Evolutionary conservation across 2,113 vertebrate species (phyloP).

Genomic region (Chloroceryle aenea): DNA sequence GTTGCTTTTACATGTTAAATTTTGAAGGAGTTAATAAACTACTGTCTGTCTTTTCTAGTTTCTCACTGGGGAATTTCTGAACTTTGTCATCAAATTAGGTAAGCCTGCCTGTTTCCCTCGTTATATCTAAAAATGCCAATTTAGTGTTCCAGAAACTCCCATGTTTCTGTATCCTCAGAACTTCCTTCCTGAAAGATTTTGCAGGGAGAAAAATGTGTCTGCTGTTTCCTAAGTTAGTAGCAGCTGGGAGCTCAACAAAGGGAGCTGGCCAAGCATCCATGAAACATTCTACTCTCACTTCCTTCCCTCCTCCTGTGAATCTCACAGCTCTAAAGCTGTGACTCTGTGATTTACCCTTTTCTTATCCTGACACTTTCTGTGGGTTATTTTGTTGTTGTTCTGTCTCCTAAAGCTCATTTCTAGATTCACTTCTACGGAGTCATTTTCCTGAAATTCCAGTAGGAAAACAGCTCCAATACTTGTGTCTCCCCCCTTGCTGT

Average conservation of each 20-base stretch:
- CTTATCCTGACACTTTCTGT: neutral
- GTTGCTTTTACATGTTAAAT: neutral
- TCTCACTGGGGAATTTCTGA: conserved; percentile 77
- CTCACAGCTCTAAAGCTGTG: neutral
- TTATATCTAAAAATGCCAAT: neutral
- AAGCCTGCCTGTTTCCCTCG: conserved; percentile 25
- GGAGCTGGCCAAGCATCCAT: neutral
- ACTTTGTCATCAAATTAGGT: conserved; percentile 77
- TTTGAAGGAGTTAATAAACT: neutral
- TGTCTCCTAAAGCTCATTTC: neutral
- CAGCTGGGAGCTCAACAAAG: neutral
- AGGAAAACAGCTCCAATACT: neutral
- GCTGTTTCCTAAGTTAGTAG: neutral
- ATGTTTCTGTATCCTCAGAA: neutral
- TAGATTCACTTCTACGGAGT: neutral
- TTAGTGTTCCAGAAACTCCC: neutral
- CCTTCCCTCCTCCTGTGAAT: neutral
- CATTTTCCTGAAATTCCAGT: neutral
- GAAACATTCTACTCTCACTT: neutral
- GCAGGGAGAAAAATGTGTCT: neutral
- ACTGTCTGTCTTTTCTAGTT: conserved; percentile 70
- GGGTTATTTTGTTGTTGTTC: neutral
- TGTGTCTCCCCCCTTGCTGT: neutral
- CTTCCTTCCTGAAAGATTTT: conserved; percentile 27
- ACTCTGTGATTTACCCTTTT: neutral